These are phyloP conservation scores for Ophion ventricosus DNA, from an alignment of 2,888 invertebrate genomes.

Conservation along the genomic window DNA sequence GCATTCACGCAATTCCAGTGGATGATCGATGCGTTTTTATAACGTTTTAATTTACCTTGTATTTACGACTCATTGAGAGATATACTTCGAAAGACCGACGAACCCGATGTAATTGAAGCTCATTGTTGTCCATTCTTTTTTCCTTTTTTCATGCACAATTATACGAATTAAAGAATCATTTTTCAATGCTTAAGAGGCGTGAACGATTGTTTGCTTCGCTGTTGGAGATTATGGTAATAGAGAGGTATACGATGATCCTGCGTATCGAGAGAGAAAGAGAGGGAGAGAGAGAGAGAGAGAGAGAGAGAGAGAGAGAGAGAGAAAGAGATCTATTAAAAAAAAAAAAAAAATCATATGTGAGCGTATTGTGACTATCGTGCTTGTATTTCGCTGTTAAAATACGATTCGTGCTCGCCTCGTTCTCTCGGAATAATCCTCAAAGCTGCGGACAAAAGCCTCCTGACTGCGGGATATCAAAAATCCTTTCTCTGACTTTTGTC, in stretches of 20 bases:
- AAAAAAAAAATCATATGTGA: conserved; percentile 12
- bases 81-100: conserved; percentile 36
- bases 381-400: conserved; percentile 30
- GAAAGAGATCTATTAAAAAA: conserved; percentile 2
- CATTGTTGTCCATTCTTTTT: conserved; percentile 53
- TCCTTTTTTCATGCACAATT: conserved; percentile 58
- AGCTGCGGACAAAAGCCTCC: conserved; percentile 61
- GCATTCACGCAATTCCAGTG: background rate
- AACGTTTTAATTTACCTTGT: conserved; percentile 51
- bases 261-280: conserved; percentile 56
- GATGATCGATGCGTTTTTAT: conserved; percentile 53
- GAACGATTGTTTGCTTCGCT: conserved; percentile 40
- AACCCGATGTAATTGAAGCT: conserved; percentile 46
- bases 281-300: conserved; percentile 29
- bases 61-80: conserved; percentile 41
- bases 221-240: conserved; percentile 35
- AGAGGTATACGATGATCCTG: conserved; percentile 55
- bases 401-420: conserved; percentile 45
- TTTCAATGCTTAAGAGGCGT: conserved; percentile 62
- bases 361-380: conserved; percentile 42
- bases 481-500: conserved; percentile 45
- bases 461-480: conserved; percentile 62
- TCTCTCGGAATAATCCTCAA: conserved; percentile 61
- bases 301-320: conserved; percentile 44
- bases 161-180: conserved; percentile 66